Base-by-base conservation (phyloP, 2,888 invertebrate species). In the Agrotis ipsilon region DNA sequence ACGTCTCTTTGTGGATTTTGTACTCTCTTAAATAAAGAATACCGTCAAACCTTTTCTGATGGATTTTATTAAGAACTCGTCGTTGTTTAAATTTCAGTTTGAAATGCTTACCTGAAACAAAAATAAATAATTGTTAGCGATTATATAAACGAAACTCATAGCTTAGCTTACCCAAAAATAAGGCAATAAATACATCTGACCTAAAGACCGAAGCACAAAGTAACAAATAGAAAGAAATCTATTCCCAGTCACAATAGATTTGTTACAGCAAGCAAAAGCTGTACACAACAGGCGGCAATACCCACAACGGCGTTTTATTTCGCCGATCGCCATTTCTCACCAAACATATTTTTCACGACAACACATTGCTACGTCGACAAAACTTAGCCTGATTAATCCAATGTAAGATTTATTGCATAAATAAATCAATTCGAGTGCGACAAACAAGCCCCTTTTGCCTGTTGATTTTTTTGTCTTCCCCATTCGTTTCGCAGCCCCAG, bases 381-480 rank as follows among this genome's bases (percentile, higher is more conserved):
- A 94, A 93, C 91, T 92, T 88, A 90, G 89, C 88, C 90, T 93
- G 94, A 94, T 95, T 94, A 95, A 95, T 94, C 93, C 92, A 81
- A 90, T 89, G 90, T 90, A 89, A 91, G 93, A 95, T 95, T 94
- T 95, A 95, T 94, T 89, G 89, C 83, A 86, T 83, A 89, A 90
- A 94, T 95, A 95, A 96, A 95, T 96, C 95, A 95, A 92, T 92
- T 89, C 77, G 87, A 86, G 86, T 79, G 87, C 87, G 91, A 92
- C 91, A 94, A 93, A 93, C 92, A 93, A 89, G 87, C 87, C 85
- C 77, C 78, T 76, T 78, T 73, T 81, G 78, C 83, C 82, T 86
- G 84, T 85, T 85, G 84, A 78, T 88, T 90, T 92, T 91, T 92
- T 92, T 91, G 88, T 88, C 88, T 90, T 88, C 83, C 87, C 81